A percentile compares a stretch with the other conserved stretches of the same genome.
These are phyloP conservation scores for Delphinapterus leucas DNA, from an alignment of 2,113 vertebrate species.

Conservation along the genomic window DNA sequence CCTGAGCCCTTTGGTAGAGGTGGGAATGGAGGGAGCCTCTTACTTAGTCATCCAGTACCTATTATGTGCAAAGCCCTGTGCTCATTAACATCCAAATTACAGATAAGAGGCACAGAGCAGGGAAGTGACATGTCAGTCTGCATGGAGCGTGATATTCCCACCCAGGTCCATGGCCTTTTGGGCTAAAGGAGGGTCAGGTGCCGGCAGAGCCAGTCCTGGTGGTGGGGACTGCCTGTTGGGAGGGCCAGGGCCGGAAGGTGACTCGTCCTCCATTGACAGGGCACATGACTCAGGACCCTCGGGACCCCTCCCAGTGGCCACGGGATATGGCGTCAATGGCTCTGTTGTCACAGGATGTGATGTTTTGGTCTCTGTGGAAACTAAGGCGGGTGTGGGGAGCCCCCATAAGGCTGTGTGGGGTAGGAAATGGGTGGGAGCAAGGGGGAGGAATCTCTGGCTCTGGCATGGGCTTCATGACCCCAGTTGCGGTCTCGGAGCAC, in stretches of 20 bases:
- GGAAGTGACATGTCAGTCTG: background rate
- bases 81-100: background rate
- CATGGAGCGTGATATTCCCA: background rate
- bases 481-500: background rate
- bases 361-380: constrained; percentile 34
- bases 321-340: constrained; percentile 63
- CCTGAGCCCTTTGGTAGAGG: background rate
- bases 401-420: background rate
- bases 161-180: background rate
- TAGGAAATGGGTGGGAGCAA: background rate
- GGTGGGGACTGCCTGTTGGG: background rate
- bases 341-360: constrained; percentile 51
- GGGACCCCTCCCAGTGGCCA: constrained; percentile 1
- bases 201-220: background rate
- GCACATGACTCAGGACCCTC: constrained; percentile 61
- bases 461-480: background rate
- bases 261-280: background rate
- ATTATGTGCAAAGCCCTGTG: background rate
- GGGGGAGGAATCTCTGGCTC: background rate
- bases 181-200: background rate
- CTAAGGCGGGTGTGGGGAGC: background rate
- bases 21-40: background rate
- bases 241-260: constrained; percentile 23
- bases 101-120: background rate
- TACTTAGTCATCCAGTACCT: background rate